These are phyloP conservation scores for Hypomecis punctinalis DNA, from an alignment of 2,888 invertebrate genomes.

Conservation along the genomic window DNA sequence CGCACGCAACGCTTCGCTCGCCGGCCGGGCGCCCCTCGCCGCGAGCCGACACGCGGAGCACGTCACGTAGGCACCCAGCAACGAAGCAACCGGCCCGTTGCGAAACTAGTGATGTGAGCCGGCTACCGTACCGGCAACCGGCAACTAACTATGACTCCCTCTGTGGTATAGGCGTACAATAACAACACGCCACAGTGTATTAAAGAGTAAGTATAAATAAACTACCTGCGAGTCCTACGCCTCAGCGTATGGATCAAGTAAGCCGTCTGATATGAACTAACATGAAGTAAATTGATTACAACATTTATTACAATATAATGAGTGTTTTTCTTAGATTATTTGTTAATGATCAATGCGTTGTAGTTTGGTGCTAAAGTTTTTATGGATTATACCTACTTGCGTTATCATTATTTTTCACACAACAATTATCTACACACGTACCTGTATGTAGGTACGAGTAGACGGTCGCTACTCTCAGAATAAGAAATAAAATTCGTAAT, in stretches of 20 bases:
- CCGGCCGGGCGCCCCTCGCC: conserved; percentile 63
- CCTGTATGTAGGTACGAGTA: no score
- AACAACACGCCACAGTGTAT: conserved; percentile 24
- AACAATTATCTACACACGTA: no score
- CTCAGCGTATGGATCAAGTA: neutral
- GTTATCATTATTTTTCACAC: no score
- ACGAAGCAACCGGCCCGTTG: conserved; percentile 27
- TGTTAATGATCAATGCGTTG: no score
- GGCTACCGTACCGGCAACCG: conserved; percentile 11
- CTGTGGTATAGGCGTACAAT: conserved; percentile 17
- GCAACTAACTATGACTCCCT: conserved; percentile 2
- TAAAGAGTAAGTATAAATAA: neutral
- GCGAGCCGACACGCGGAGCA: conserved; percentile 72
- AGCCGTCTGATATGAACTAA: neutral
- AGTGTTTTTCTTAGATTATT: neutral
- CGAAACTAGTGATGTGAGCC: conserved; percentile 26
- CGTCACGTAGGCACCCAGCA: conserved; percentile 80
- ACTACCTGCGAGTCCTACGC: no score
- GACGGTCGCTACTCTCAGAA: no score
- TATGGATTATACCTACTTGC: no score
- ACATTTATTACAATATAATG: neutral
- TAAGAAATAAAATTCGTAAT: no score
- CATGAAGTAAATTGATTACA: neutral
- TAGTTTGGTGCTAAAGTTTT: no score
- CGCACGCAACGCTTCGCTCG: conserved; percentile 73